Evolutionary conservation across 2,888 invertebrate species (phyloP).

Genomic region (Drosophila stalkeri): DNA sequence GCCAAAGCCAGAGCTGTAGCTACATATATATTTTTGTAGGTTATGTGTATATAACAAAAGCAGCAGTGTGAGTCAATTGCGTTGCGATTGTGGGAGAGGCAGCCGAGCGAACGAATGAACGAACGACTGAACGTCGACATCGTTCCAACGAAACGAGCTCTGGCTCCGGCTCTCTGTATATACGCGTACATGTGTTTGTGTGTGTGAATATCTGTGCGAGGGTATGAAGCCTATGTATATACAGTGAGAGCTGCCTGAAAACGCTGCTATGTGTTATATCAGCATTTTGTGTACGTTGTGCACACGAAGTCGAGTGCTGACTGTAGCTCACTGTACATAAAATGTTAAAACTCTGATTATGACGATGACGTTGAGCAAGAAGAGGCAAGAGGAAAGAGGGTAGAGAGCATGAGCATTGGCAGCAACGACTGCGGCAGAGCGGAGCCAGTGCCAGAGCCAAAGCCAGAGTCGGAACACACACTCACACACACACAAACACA

Average conservation of each 20-base stretch:
- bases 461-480: conserved; percentile 42
- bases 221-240: conserved; percentile 53
- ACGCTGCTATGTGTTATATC: conserved; percentile 7
- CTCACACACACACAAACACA: conserved; percentile 45
- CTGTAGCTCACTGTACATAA: conserved; percentile 73
- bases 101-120: conserved; percentile 54
- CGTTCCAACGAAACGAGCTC: conserved; percentile 64
- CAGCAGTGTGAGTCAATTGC: conserved; percentile 73
- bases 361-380: conserved; percentile 67
- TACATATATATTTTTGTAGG: conserved; percentile 82
- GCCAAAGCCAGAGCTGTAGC: conserved; percentile 58
- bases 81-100: conserved; percentile 75
- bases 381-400: conserved; percentile 47
- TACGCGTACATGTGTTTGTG: conserved; percentile 29
- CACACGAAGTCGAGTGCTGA: conserved; percentile 16
- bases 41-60: conserved; percentile 83
- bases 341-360: conserved; percentile 80
- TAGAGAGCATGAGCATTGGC: conserved; percentile 54
- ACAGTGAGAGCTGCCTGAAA: conserved; percentile 44
- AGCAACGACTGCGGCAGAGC: conserved; percentile 63
- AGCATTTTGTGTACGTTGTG: conserved; percentile 7
- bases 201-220: conserved; percentile 53
- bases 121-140: conserved; percentile 45
- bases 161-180: conserved; percentile 48
- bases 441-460: conserved; percentile 59